These are phyloP conservation scores for Dryomyza anilis DNA, from an alignment of 2,888 invertebrate genomes.

Conservation along the genomic window DNA sequence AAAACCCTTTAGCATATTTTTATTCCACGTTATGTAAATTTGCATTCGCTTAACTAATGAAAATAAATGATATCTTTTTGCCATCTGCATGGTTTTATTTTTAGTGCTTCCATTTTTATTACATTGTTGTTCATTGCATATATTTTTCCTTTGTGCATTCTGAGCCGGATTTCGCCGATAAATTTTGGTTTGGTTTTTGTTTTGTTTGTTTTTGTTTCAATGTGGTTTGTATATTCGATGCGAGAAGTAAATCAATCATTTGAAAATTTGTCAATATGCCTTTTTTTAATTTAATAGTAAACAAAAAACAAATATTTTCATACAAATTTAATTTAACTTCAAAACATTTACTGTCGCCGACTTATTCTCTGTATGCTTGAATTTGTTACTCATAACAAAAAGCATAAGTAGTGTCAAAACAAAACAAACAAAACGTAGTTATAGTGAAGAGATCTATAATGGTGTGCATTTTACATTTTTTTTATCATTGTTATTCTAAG, in stretches of 20 bases:
- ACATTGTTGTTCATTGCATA: neutral
- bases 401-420: too few relatives aligned
- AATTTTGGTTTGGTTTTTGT: neutral
- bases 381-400: too few relatives aligned
- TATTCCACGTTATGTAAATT: neutral
- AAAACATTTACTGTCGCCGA: neutral
- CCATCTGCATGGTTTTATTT: neutral
- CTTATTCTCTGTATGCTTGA: too few relatives aligned
- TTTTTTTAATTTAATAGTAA: too few relatives aligned
- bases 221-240: neutral
- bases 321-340: constrained; percentile 16
- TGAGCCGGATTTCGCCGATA: constrained; percentile 15
- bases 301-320: neutral
- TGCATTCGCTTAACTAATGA: neutral
- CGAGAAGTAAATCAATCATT: too few relatives aligned
- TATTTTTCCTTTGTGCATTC: constrained; percentile 10
- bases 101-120: neutral
- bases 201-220: neutral
- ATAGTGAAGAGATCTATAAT: too few relatives aligned
- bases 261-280: too few relatives aligned
- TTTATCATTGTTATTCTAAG: too few relatives aligned
- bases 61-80: neutral
- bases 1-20: too few relatives aligned
- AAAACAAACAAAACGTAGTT: too few relatives aligned
- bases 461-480: too few relatives aligned